These are phyloP conservation scores for Strigamia transsilvanica DNA, from an alignment of 2,888 invertebrate species.

Conservation along the genomic window DNA sequence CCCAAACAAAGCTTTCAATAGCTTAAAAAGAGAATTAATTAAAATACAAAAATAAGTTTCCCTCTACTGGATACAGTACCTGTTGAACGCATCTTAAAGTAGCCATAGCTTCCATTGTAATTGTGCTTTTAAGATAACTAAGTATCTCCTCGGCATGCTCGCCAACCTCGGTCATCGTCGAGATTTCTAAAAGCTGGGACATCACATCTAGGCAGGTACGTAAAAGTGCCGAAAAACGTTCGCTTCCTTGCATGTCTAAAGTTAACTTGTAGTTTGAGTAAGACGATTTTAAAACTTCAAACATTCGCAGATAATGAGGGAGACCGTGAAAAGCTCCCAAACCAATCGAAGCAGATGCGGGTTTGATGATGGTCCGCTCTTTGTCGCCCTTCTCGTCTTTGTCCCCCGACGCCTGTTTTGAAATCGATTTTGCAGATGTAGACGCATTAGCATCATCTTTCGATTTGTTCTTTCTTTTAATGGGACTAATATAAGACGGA, in stretches of 20 bases:
- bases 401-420: not conserved
- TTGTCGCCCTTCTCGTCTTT: conserved; percentile 16
- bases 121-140: conserved; percentile 76
- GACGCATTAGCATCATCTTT: conserved; percentile 55
- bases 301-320: conserved; percentile 85
- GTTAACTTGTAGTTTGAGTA: conserved; percentile 88
- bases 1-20: conserved; percentile 75
- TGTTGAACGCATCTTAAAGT: conserved; percentile 81
- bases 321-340: conserved; percentile 66
- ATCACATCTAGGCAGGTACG: conserved; percentile 67
- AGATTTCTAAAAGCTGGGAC: conserved; percentile 74
- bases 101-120: conserved; percentile 74
- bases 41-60: not conserved
- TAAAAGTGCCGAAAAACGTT: conserved; percentile 76
- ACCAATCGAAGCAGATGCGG: conserved; percentile 1
- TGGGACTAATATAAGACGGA: conserved; percentile 64
- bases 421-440: not conserved
- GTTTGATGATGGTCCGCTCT: not conserved
- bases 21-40: conserved; percentile 61
- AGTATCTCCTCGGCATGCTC: conserved; percentile 81
- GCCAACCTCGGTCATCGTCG: conserved; percentile 75
- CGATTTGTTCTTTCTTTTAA: conserved; percentile 64
- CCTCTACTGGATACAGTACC: conserved; percentile 62
- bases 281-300: conserved; percentile 80
- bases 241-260: conserved; percentile 78